A percentile compares a stretch with the other conserved stretches of the same genome.
Evolutionary conservation across 2,113 vertebrate species (phyloP).

Genomic region (Sturnus vulgaris): DNA sequence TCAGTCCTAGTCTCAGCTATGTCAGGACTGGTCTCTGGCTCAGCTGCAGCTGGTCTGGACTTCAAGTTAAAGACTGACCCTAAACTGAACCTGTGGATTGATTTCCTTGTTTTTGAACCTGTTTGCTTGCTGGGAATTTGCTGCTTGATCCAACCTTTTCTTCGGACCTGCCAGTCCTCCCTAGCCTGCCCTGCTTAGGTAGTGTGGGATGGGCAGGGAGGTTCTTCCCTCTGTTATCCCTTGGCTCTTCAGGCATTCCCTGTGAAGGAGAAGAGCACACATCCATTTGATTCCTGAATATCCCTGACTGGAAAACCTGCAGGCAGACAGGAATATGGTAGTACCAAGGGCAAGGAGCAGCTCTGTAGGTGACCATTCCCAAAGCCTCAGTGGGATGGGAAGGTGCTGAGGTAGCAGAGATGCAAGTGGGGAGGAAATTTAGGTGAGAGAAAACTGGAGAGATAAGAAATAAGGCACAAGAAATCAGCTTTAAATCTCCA

Average conservation of each 20-base stretch:
- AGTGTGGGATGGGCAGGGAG: not conserved
- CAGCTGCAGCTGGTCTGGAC: not conserved
- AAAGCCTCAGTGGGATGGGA: not conserved
- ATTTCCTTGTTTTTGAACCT: not conserved
- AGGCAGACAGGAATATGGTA: not conserved
- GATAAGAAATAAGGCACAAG: not conserved
- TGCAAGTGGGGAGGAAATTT: not conserved
- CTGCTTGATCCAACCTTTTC: not conserved
- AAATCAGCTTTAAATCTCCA: not conserved
- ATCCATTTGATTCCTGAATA: not conserved
- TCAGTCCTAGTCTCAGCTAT: not conserved
- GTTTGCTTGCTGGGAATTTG: not conserved
- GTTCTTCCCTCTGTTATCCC: not conserved
- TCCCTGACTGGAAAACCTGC: not conserved
- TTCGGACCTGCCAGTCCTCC: not conserved
- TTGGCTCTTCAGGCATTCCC: not conserved
- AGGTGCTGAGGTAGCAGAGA: not conserved
- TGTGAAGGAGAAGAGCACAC: not conserved
- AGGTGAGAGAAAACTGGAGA: not conserved
- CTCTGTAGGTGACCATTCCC: not conserved
- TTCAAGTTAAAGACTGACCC: fast-evolving
- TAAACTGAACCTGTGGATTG: not conserved
- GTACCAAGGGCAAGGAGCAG: not conserved
- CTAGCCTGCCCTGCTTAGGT: not conserved
- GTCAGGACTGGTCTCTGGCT: not conserved